Evolutionary conservation across 2,113 vertebrate species (phyloP).

Genomic region (Heptranchias perlo): DNA sequence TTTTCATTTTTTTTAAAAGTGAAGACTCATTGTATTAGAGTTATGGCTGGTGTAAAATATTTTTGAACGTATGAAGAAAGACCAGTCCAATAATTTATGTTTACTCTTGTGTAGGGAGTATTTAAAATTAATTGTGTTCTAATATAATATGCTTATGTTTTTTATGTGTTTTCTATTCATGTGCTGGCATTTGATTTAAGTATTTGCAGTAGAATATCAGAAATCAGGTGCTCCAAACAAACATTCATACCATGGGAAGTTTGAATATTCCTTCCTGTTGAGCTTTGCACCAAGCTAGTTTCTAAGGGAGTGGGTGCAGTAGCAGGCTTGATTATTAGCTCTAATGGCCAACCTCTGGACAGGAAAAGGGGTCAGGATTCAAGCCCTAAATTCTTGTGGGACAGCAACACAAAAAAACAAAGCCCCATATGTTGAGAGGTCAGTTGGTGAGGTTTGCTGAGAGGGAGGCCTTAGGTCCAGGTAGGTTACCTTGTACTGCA

Average conservation of each 20-base stretch:
- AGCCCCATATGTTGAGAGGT: no score
- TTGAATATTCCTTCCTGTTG: not conserved
- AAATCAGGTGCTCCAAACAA: not conserved
- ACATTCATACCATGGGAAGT: not conserved
- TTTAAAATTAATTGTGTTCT: not conserved
- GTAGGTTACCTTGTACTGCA: no score
- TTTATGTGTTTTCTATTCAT: not conserved
- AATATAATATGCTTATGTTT: not conserved
- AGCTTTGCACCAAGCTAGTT: not conserved
- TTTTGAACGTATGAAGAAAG: not conserved
- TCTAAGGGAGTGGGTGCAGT: no score
- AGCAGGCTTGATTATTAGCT: no score
- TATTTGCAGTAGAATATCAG: not conserved
- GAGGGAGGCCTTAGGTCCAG: no score
- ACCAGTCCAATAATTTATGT: not conserved
- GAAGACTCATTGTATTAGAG: not conserved
- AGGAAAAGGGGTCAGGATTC: no score
- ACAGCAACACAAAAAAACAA: no score
- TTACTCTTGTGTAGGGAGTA: not conserved
- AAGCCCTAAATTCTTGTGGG: no score
- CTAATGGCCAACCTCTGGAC: no score
- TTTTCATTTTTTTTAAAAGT: not conserved
- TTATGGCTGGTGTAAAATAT: not conserved
- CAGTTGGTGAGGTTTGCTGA: no score
- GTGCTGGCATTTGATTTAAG: not conserved